Evolutionary conservation across 2,113 vertebrate genomes (phyloP).

Genomic region (Calyptommatus sinebrachiatus): DNA sequence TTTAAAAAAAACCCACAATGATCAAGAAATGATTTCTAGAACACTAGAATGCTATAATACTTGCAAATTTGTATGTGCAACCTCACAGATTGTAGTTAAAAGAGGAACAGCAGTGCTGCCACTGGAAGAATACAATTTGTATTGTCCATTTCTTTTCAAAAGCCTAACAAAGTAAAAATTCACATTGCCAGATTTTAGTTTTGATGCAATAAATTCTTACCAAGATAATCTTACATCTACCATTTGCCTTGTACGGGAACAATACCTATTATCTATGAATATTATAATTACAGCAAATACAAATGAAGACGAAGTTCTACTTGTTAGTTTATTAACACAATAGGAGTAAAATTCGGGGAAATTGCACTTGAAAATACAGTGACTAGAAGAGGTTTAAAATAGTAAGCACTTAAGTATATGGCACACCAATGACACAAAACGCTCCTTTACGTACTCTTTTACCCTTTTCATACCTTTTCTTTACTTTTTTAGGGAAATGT

Average conservation of each 20-base stretch:
- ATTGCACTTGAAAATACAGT: constrained; percentile 53
- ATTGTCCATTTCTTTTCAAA: constrained; percentile 31
- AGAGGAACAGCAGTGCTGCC: constrained; percentile 25
- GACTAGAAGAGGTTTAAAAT: constrained; percentile 58
- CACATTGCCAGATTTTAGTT: constrained; percentile 36
- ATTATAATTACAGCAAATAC: constrained; percentile 63
- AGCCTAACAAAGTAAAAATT: constrained; percentile 42
- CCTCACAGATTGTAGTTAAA: constrained; percentile 4
- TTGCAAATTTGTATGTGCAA: background rate
- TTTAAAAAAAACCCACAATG: background rate
- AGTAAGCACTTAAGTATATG: constrained; percentile 61
- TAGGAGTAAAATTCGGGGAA: constrained; percentile 53
- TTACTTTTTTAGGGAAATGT: constrained; percentile 64
- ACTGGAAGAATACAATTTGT: constrained; percentile 23
- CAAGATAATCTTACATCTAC: constrained; percentile 52
- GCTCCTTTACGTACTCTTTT: constrained; percentile 64
- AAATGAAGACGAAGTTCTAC: constrained; percentile 57
- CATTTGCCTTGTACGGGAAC: constrained; percentile 48
- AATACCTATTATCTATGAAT: constrained; percentile 36
- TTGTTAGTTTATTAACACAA: constrained; percentile 61
- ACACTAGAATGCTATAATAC: accelerated
- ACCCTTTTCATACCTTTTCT: constrained; percentile 61
- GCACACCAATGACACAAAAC: constrained; percentile 61
- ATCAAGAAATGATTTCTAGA: background rate
- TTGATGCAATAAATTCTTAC: constrained; percentile 50